Base-by-base conservation (phyloP, 2,113 vertebrate species). In the Phaetusa simplex region DNA sequence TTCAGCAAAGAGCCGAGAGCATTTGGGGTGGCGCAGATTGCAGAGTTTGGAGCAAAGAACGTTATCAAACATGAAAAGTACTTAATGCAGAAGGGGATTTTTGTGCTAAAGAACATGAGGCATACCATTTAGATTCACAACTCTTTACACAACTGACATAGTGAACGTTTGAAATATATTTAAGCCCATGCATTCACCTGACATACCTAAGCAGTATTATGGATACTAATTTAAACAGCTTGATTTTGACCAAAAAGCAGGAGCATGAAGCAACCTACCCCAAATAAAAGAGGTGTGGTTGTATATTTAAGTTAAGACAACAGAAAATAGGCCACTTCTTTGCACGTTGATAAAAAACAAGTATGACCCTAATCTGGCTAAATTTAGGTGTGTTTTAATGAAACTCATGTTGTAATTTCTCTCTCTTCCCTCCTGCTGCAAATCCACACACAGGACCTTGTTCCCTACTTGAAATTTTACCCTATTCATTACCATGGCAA, bases 201-300 rank as follows among this genome's bases (percentile, higher is more conserved):
- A 84, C 66, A 29, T 71, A 81, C 66, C 83, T 58, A 47, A 69
- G 69, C 61, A 85, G 38, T 77, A 19, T 43, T 27, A 67, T 21
- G 10, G 50, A n/a, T 64, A 62, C 30, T 76, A 55, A 62, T 91
- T 87, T 61, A 81, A 90, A 78, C 53, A 78, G 45, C 17, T 82
- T 82, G 65, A 42, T 78, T 62, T 65, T 66, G 34, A 49, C 52
- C 52, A 72, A 86, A 73, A 52, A 65, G n/a, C 49, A 67, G 84
- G 79, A 52, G 38, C 65, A 86, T 29, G 69, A 90, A 95, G 71
- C 61, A 92, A 88, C 43, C 15, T 80, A 74, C 45, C 69, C 79
- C 36, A 86, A 82, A 73, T 49, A 77, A 86, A 36, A 43, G 43
- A 93, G 12, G 12, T 72, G 55, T 88, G 40, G 36, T 14, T 59